Evolutionary conservation across 2,888 invertebrate species (phyloP), one percentile per base, ranked within the genome.

Genomic region (Apodemia hepburni): DNA sequence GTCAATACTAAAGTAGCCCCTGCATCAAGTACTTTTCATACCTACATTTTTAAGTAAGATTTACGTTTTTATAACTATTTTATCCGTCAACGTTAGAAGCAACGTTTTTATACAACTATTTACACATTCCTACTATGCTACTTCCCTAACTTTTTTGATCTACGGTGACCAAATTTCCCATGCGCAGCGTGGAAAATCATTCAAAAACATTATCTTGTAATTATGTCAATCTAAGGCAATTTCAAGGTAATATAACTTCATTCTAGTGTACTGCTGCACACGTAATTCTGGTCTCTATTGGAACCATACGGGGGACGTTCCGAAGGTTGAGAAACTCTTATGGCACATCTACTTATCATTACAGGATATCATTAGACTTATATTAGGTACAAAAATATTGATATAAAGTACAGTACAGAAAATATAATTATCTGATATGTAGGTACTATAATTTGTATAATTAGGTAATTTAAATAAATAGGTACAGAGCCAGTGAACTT

Each of bases 261-360:
- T 47, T 47, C 7, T n/a, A n/a, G 7, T 4, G 45, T 6, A 2
- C 7, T 17, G 47, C 15, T 17, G 47, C 2, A 17, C 17, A 47
- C 5, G n/a, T 8, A 17, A 45, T 47, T 47, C 2, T 2, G 9
- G 47, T 17, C 17, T 8, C 17, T 17, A 8, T 47, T n/a, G 7
- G 2, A 17, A 47, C 42, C 42, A 47, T 2, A 38, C 2, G 38
- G 38, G 38, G 38, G 38, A 38, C 17, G n/a, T 17, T 2, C 17
- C n/a, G 17, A 47, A 47, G 17, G n/a, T 47, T 47, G 47, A 47
- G 47, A 47, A 47, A 47, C n/a, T 17, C 47, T 47, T 47, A 47
- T 17, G 8, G 47, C 6, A 42, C 5, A 8, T 2, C 6, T 47
- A 47, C 45, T 47, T 47, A 47, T 47, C n/a, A 8, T 47, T 47